These are phyloP conservation scores for Bombylius discolor DNA, from an alignment of 2,888 invertebrate genomes.

Conservation along the genomic window DNA sequence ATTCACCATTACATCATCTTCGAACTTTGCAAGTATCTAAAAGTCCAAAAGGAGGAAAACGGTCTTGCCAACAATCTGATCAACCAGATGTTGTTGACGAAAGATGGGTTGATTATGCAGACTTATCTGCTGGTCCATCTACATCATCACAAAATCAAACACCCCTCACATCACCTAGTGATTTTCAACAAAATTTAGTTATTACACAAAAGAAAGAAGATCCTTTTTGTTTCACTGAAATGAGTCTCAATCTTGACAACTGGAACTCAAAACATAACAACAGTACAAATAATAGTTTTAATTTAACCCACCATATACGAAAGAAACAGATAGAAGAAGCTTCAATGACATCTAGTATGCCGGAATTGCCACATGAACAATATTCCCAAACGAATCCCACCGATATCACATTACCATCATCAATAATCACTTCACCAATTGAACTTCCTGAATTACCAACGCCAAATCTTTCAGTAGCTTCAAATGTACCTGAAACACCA, in stretches of 20 bases:
- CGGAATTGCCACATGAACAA: conserved; percentile 37
- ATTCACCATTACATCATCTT: conserved; percentile 41
- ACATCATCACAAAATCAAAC: conserved; percentile 32
- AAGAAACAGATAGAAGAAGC: conserved; percentile 8
- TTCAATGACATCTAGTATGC: conserved; percentile 44
- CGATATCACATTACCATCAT: conserved; percentile 15
- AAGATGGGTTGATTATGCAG: conserved; percentile 26
- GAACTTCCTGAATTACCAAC: conserved; percentile 34
- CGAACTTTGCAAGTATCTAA: conserved; percentile 45
- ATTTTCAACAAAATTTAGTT: conserved; percentile 27
- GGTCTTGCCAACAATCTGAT: conserved; percentile 23
- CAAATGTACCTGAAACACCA: conserved; percentile 27
- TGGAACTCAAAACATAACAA: conserved; percentile 38
- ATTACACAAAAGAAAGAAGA: conserved; percentile 28
- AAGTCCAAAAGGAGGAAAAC: conserved; percentile 43
- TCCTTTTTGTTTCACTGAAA: conserved; percentile 45
- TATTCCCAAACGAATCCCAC: conserved; percentile 12
- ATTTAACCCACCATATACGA: conserved; percentile 16
- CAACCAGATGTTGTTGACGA: conserved; percentile 38
- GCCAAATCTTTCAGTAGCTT: conserved; percentile 43
- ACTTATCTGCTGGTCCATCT: conserved; percentile 25
- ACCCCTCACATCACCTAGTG: conserved; percentile 32
- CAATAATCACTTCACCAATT: conserved; percentile 18
- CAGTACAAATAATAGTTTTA: conserved; percentile 24
- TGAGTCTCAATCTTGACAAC: conserved; percentile 41